Base-by-base conservation (phyloP, 1,140 invertebrate species). In the Zaprionus vittiger region DNA sequence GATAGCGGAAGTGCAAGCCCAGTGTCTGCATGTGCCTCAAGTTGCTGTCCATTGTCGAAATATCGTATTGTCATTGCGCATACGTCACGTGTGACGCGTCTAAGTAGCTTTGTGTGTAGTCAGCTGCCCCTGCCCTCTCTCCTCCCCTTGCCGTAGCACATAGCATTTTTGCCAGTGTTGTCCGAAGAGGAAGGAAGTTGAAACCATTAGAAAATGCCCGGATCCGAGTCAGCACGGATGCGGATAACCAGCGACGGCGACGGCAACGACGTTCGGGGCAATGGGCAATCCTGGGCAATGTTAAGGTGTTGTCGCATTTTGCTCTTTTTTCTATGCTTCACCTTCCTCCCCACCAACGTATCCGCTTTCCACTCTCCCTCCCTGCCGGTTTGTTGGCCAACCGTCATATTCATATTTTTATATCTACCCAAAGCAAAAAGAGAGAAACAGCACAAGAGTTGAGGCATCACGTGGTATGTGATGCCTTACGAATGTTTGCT, bases 401-500 rank as follows among this genome's bases (percentile, higher is more conserved):
- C 52, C 52, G 24, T 28, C 72, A 79, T 70, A 79, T 73, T 77
- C 73, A 81, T 90, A 90, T 90, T 85, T 91, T 77, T 81, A 90
- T 81, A 84, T 69, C 73, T 57, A 64, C 17, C 34, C 37, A 20
- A 61, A 34, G 31, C 54, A 70, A 73, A 57, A 67, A 60, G 31
- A 68, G 28, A 31, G 52, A 66, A 26, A 38, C 4, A 62, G 56
- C 44, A 37, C 55, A 64, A 54, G 9, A 34, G 31, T 34, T 34
- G 31, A 11, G 31, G 31, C 31, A 55, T 64, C 31, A 67, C 47
- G 57, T 34, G 60, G 56, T 34, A 37, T 38, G 61, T 73, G 56
- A 69, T 83, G 76, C 81, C 85, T 90, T 89, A 90, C 85, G 85
- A 90, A 60, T 89, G 85, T 89, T 89, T 85, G 85, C 85, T 90